A percentile compares a stretch with the other conserved stretches of the same genome.
Conservation (phyloP, 1,140 invertebrate species). For the Amphibalanus amphitrite region DNA sequence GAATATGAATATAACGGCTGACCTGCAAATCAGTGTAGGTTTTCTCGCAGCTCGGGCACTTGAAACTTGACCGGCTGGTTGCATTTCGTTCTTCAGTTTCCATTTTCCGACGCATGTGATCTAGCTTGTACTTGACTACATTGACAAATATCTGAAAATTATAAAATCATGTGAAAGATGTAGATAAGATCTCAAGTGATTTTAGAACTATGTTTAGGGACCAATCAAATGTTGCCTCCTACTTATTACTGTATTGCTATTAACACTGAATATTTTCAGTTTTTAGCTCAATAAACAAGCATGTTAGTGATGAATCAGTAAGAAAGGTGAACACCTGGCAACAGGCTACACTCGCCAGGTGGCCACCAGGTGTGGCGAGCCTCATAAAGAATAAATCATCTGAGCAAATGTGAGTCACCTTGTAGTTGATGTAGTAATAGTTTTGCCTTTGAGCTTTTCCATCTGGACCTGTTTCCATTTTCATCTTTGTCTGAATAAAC, state of each 20-base stretch:
- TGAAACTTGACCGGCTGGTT: conserved; percentile 86
- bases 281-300: too few relatives aligned
- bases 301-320: too few relatives aligned
- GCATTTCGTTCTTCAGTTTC: conserved; percentile 73
- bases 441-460: conserved; percentile 93
- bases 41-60: conserved; percentile 76
- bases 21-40: conserved; percentile 49
- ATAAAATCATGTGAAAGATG: too few relatives aligned
- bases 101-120: conserved; percentile 84
- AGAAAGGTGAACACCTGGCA: too few relatives aligned
- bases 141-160: conserved; percentile 77
- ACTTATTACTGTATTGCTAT: too few relatives aligned
- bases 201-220: too few relatives aligned
- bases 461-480: conserved; percentile 87
- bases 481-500: conserved; percentile 77
- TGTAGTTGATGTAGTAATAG: conserved; percentile 96
- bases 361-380: too few relatives aligned
- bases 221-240: too few relatives aligned
- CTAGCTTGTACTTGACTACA: conserved; percentile 91
- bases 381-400: too few relatives aligned
- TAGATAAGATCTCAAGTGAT: too few relatives aligned
- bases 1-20: conserved; percentile 28
- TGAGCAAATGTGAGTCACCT: conserved; percentile 30
- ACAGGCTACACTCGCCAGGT: too few relatives aligned
- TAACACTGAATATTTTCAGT: too few relatives aligned